phyloP scores from a whole-genome alignment of 2,888 invertebrate genomes.

The Drymonia ruficornis region DNA sequence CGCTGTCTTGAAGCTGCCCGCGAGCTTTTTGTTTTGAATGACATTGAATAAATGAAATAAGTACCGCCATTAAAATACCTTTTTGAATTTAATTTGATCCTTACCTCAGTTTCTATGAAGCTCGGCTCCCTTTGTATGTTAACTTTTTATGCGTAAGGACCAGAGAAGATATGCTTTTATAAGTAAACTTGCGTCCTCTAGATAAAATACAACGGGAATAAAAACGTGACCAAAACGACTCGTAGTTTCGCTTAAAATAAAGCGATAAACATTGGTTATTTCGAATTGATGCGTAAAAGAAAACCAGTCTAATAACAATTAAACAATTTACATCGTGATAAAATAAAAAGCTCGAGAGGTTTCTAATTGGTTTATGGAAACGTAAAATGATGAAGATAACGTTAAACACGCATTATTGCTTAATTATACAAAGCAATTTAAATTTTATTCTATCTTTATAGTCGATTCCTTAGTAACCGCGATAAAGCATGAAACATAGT shows the following conservation, averaged over 20 bases:
- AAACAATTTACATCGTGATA: conserved; percentile 29
- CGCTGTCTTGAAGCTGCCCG: conserved; percentile 48
- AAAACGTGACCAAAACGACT: background rate
- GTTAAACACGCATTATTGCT: conserved; percentile 25
- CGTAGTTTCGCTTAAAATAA: background rate
- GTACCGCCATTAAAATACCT: conserved; percentile 8
- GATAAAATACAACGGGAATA: background rate
- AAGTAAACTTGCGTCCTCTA: no score
- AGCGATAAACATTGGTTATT: background rate
- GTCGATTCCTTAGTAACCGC: conserved; percentile 11
- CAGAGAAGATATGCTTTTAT: no score
- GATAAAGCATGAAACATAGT: conserved; percentile 27
- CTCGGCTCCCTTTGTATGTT: conserved; percentile 18
- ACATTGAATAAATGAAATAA: conserved; percentile 2
- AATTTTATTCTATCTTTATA: conserved; percentile 35
- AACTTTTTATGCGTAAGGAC: no score
- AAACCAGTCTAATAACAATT: conserved; percentile 26
- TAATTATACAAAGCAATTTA: conserved; percentile 30
- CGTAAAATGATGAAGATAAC: conserved; percentile 19
- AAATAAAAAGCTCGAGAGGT: conserved; percentile 22
- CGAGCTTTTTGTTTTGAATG: conserved; percentile 36
- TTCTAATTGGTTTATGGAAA: conserved; percentile 21
- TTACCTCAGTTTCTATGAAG: conserved; percentile 8
- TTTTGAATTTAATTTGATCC: background rate
- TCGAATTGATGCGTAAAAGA: background rate